phyloP scores from a whole-genome alignment of 1,140 invertebrate species.

The Coelopa frigida region DNA sequence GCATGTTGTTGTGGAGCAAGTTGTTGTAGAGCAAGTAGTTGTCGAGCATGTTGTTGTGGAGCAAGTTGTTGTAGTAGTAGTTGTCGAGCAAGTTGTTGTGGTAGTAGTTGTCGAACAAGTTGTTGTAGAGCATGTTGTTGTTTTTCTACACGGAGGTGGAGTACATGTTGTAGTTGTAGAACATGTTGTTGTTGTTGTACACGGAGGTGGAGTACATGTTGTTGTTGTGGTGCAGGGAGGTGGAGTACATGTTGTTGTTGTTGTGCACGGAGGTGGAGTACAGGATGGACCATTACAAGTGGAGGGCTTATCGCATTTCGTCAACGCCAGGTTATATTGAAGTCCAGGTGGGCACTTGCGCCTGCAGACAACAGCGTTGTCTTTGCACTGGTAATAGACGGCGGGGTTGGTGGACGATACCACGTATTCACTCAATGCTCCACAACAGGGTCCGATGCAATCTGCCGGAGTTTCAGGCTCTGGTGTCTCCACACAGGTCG shows the following conservation, averaged over 20 bases:
- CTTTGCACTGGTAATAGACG: conserved; percentile 10
- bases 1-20: not conserved
- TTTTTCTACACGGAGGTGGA: not conserved
- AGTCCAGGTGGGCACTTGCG: not conserved
- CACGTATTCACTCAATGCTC: conserved; percentile 8
- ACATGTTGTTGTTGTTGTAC: not conserved
- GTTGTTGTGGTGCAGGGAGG: conserved; percentile 2
- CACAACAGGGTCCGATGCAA: conserved; percentile 3
- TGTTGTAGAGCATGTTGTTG: not conserved
- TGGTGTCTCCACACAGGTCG: not conserved
- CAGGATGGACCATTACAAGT: not conserved
- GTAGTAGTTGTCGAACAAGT: not conserved
- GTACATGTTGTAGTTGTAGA: not conserved
- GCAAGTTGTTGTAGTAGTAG: too few species aligned
- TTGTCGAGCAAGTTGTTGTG: not conserved
- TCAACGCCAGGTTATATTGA: conserved; percentile 6
- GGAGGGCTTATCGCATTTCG: conserved; percentile 6
- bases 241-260: conserved; percentile 1
- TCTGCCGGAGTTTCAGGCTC: too few species aligned
- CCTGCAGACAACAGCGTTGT: not conserved
- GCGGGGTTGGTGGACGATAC: conserved; percentile 5
- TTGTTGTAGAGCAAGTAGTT: not conserved
- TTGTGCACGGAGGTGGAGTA: not conserved
- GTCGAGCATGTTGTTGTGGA: too few species aligned
- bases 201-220: conserved; percentile 4